Percentiles rank a stretch among this genome's conserved stretches.
Conservation (phyloP, 2,888 invertebrate genomes). For the Pterobdella sp. region DNA sequence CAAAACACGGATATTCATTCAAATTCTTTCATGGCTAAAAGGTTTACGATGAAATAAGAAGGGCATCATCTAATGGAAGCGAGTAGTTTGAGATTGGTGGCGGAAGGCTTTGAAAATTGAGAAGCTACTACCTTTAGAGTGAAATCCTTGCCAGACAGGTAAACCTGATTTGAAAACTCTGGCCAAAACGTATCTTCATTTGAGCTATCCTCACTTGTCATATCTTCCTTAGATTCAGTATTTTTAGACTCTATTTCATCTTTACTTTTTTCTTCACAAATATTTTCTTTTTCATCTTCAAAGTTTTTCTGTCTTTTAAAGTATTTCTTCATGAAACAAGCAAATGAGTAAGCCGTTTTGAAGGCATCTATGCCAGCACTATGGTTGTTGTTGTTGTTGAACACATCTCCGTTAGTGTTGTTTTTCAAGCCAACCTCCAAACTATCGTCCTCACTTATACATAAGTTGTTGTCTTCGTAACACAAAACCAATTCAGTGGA, state of each 20-base stretch:
- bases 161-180: constrained; percentile 46
- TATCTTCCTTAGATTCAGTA: neutral
- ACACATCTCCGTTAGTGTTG: neutral
- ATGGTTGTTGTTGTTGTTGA: constrained; percentile 43
- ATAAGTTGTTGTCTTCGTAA: constrained; percentile 39
- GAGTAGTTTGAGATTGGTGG: constrained; percentile 39
- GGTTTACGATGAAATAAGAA: too few relatives aligned
- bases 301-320: constrained; percentile 29
- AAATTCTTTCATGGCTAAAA: too few relatives aligned
- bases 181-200: neutral
- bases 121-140: constrained; percentile 48
- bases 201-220: neutral
- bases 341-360: constrained; percentile 52
- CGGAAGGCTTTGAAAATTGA: constrained; percentile 47
- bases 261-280: neutral
- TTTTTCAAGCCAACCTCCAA: neutral
- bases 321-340: constrained; percentile 41
- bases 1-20: too few relatives aligned
- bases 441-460: constrained; percentile 23
- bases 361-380: constrained; percentile 53
- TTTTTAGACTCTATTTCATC: neutral
- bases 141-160: constrained; percentile 50
- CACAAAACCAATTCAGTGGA: constrained; percentile 50
- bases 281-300: neutral
- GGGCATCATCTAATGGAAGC: too few relatives aligned